Base-by-base conservation (phyloP, 2,797 vertebrate species). In the Phataginus tricuspis region DNA sequence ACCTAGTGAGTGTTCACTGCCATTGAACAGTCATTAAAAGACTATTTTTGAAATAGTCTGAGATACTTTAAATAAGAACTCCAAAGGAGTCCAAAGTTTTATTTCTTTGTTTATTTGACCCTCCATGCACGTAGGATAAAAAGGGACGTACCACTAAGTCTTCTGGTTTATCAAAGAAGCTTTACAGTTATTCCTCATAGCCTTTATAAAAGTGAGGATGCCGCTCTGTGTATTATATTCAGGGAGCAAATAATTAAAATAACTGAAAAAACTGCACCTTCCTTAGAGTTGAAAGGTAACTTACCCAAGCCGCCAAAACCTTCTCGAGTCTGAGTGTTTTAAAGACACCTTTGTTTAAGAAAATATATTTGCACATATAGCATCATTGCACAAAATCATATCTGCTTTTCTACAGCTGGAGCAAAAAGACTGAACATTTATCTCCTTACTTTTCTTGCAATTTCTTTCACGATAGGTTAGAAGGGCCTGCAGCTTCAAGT, bases 401-500 rank as follows among this genome's bases (percentile, higher is more conserved):
- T 72, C 42, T 74, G 39, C 53, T 82, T 90, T 86, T 83, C 72
- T 79, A 29, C 6, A 63, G 39, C 53, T 12, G 15, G 39, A 82
- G 55, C 59, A 42, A 57, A 64, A 86, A 57, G 71, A 21, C 45
- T 6, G 51, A 75, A 45, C 69, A 87, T 94, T 78, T 74, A 79
- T 87, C 69, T 80, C 27, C 79, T 71, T 19, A 39, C 61, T 91
- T 96, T 86, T 72, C 63, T 37, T 49, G 34, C 77, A 63, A 63
- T 88, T 72, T 85, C 85, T 97, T 94, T 97, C 78, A 82, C 78
- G 59, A 51, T 23, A 74, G 34, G 71, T 93, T 34, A 84, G 71
- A 90, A 90, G 29, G 77, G 42, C 16, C 27, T 66, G n/a, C 29
- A 23, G 61, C n/a, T 90, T 90, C 25, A 39, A 68, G 31, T 18